These are phyloP conservation scores for Melipona beecheii DNA, from an alignment of 2,888 invertebrate species.

Conservation along the genomic window DNA sequence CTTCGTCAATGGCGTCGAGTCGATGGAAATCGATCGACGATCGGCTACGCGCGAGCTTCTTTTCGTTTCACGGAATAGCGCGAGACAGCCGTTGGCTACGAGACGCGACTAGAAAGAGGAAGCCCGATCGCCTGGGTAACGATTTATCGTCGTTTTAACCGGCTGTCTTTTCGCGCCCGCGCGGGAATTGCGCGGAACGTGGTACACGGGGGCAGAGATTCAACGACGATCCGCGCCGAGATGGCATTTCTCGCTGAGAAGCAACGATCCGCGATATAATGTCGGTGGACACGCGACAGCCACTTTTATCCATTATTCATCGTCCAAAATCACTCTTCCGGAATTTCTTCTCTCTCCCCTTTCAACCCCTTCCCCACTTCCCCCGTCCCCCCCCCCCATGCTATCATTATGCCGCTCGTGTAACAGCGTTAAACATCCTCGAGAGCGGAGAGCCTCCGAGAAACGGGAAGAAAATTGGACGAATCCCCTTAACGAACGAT, in stretches of 20 bases:
- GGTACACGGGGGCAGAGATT: constrained; percentile 63
- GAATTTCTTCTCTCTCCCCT: constrained; percentile 57
- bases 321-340: constrained; percentile 76
- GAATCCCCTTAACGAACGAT: background rate
- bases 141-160: constrained; percentile 69
- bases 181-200: constrained; percentile 67
- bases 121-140: constrained; percentile 43
- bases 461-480: constrained; percentile 24
- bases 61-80: constrained; percentile 42
- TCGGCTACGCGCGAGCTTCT: background rate
- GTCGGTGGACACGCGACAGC: constrained; percentile 83
- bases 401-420: constrained; percentile 37
- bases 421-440: constrained; percentile 37
- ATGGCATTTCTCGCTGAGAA: constrained; percentile 52
- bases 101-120: constrained; percentile 51
- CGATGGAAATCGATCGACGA: background rate
- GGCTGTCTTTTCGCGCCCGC: constrained; percentile 51
- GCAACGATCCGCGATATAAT: constrained; percentile 70
- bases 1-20: background rate
- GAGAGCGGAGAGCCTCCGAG: too few relatives aligned
- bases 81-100: background rate
- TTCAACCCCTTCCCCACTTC: background rate
- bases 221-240: constrained; percentile 63
- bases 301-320: constrained; percentile 83
- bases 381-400: background rate